Base-by-base conservation (phyloP, 2,888 invertebrate genomes). In the Dione vanillae region DNA sequence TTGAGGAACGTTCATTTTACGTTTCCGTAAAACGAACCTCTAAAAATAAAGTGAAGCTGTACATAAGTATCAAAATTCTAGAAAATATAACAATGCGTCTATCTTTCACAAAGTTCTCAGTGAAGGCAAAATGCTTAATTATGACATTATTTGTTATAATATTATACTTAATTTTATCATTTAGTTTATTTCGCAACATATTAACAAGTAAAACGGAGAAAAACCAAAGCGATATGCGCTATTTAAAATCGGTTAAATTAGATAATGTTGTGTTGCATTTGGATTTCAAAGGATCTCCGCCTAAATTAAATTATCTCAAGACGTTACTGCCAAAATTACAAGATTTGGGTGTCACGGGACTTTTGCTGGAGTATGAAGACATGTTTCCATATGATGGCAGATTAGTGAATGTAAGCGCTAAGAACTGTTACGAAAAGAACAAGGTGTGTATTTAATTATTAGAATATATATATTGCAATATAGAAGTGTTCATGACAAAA, bases 321-420 rank as follows among this genome's bases (percentile, higher is more conserved):
- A 87, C 94, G 10, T 77, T 97, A 0, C 94, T 97, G 69, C 95
- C 95, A 0, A 85, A 95, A 71, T 82, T 97, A 10, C 93, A 91
- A 62, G 88, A 89, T 35, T 82, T 95, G 51, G 96, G 97, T n/a
- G 97, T 95, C 0, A 97, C 96, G 35, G 97, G 96, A 0, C 82
- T 98, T 14, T 88, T 97, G 6, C 92, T 98, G 45, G 97, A 98
- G 82, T 98, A 97, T 83, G 97, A 98, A 85, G 97, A 98, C 79
- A 97, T 96, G 96, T 97, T 97, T 86, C 97, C 97, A 0, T 98
- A 96, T 83, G 85, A 91, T 43, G 96, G 94, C 0, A 83, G 82
- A 9, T 85, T 96, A 9, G 84, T 84, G 40, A 94, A 94, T 76
- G 87, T 96, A 51, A 94, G 95, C 52, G 95, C 96, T 6, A 86